phyloP scores from a whole-genome alignment of 2,888 invertebrate species.

The Ariolimax columbianus region DNA sequence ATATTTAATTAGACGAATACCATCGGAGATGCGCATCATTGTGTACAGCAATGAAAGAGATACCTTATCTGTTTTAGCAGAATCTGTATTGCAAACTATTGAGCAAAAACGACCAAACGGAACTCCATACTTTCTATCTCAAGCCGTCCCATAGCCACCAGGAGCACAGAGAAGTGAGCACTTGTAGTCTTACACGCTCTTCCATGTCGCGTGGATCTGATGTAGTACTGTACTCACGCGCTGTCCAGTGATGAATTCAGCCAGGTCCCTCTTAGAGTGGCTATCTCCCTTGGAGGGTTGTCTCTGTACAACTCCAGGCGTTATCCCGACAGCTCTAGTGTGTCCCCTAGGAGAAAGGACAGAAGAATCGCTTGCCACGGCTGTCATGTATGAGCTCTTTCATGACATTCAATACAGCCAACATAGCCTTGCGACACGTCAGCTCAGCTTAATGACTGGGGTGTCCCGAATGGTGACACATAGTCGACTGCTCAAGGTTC shows the following conservation, averaged over 20 bases:
- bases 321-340: background rate
- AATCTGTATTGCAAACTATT: background rate
- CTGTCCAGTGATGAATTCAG: background rate
- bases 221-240: background rate
- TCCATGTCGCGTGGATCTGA: background rate
- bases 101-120: background rate
- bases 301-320: background rate
- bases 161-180: background rate
- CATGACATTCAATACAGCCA: background rate
- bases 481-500: no score
- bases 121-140: background rate
- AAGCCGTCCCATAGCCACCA: background rate
- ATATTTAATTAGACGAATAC: no score
- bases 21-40: no score
- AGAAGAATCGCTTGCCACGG: background rate
- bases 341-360: background rate
- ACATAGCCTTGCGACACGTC: background rate
- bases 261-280: slow-evolving; percentile 12
- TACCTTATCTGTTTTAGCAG: background rate
- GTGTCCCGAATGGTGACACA: no score
- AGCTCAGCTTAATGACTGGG: no score
- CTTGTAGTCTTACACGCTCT: slow-evolving; percentile 13
- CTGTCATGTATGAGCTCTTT: background rate
- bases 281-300: slow-evolving; percentile 9
- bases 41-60: background rate